Evolutionary conservation across 2,113 vertebrate genomes (phyloP), one percentile per base, ranked within the genome.

Genomic region (Ctenodactylus gundi): DNA sequence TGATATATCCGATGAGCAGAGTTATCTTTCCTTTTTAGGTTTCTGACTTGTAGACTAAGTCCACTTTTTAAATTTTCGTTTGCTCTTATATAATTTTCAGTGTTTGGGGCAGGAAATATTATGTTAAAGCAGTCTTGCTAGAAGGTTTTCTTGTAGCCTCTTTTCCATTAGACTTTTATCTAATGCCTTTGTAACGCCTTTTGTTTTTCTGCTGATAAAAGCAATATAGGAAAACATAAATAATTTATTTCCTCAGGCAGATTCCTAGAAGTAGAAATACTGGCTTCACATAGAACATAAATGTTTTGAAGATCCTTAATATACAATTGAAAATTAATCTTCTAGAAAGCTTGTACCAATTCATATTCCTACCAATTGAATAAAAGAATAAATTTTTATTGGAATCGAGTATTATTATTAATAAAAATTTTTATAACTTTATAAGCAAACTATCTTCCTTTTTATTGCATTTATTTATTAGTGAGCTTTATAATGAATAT

Each of bases 131-230:
- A 41, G 31, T 92, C 27, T 67, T 83, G 27, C 34, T 55, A 20
- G 55, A 58, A 70, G 7, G 46, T 87, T 80, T 87, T 27, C 53
- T 73, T 58, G 14, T 60, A 83, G 31, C 6, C 34, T 86, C 6
- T 36, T 94, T 76, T 23, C 41, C 6, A 64, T 82, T 65, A 77
- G 77, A 29, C 1, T 34, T 81, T 78, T 83, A 68, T 82, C 72
- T 87, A 80, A 29, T 67, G 62, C 14, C 36, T n/a, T 75, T 84
- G n/a, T 62, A 81, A 58, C 49, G 88, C 21, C 73, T 81, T 53
- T 88, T n/a, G 34, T 89, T 94, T 94, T 81, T 64, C 36, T 75
- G 39, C 84, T 87, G 68, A 68, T 88, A 44, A 92, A 95, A 92
- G 25, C 80, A 86, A 64, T 51, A n/a, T 9, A 82, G 49, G 85